These are phyloP conservation scores for Basileuterus tristriatus DNA, from an alignment of 2,797 vertebrate species.

Conservation along the genomic window DNA sequence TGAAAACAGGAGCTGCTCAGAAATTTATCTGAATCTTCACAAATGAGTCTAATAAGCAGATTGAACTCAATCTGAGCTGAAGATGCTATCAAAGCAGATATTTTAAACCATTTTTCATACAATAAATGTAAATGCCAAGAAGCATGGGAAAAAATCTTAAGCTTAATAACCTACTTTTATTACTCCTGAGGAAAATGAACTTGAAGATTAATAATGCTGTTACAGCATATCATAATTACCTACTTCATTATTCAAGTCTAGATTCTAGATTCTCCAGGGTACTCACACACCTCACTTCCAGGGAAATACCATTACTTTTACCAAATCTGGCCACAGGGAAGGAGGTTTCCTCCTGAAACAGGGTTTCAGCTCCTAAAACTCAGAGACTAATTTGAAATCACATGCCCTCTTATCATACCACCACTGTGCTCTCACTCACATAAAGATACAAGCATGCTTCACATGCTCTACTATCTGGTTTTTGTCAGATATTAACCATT, in stretches of 20 bases:
- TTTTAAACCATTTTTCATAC: not conserved
- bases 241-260: not conserved
- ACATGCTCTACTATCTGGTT: not conserved
- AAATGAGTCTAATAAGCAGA: not conserved
- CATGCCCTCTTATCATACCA: not conserved
- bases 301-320: not conserved
- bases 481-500: not conserved
- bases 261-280: not conserved
- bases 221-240: not conserved
- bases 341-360: not conserved
- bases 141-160: not conserved
- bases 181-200: not conserved
- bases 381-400: not conserved
- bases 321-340: not conserved
- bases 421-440: not conserved
- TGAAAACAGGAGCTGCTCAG: not conserved
- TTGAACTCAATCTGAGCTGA: not conserved
- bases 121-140: not conserved
- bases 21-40: not conserved
- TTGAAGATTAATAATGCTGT: not conserved
- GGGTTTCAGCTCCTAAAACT: not conserved
- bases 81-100: not conserved
- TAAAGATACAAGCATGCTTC: not conserved
- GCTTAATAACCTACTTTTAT: not conserved
- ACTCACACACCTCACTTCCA: not conserved